These are phyloP conservation scores for Acromyrmex heyeri DNA, from an alignment of 1,140 invertebrate species.

Conservation along the genomic window DNA sequence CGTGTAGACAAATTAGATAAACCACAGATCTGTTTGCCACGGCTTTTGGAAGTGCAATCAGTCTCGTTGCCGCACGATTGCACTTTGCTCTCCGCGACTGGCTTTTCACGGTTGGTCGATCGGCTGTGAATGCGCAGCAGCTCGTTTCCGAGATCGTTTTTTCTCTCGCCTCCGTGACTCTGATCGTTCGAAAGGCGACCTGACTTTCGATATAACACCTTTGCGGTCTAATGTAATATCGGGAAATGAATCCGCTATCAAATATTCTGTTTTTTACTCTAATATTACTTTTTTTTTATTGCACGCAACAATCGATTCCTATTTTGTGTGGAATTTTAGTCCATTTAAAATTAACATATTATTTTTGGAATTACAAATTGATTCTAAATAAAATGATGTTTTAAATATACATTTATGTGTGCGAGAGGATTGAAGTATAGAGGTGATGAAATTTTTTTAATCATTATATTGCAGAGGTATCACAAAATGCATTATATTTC, in stretches of 20 bases:
- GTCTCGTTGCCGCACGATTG: conserved; percentile 35
- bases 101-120: conserved; percentile 66
- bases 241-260: neutral
- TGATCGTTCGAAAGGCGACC: conserved; percentile 21
- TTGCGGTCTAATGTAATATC: conserved; percentile 1
- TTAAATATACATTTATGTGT: neutral
- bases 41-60: conserved; percentile 15
- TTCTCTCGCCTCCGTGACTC: conserved; percentile 12
- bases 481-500: neutral
- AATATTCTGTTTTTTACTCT: neutral
- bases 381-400: neutral
- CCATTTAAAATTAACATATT: neutral
- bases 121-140: conserved; percentile 23
- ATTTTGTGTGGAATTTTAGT: neutral
- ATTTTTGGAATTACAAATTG: neutral
- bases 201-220: conserved; percentile 26
- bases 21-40: neutral
- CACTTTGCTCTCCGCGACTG: conserved; percentile 37
- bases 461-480: neutral
- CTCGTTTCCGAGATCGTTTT: conserved; percentile 52
- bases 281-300: neutral
- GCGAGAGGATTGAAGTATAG: neutral
- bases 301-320: neutral
- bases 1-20: conserved; percentile 21
- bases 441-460: neutral